phyloP scores from a whole-genome alignment of 2,113 vertebrate species.

The Thinocorus orbignyianus region DNA sequence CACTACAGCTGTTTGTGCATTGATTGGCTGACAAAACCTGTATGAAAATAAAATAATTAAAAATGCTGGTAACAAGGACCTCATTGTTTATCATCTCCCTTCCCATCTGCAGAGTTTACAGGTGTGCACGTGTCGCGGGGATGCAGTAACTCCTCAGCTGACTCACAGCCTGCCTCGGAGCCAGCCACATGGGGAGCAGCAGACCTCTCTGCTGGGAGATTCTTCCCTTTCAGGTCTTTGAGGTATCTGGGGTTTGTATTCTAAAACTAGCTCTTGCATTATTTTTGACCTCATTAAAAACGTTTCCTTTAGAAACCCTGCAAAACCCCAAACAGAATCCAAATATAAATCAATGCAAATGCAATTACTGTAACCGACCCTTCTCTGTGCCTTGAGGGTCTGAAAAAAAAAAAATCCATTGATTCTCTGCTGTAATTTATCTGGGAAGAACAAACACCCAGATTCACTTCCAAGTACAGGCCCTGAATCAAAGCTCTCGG shows the following conservation, averaged over 20 bases:
- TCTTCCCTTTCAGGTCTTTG: background rate
- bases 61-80: background rate
- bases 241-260: background rate
- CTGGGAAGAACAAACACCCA: background rate
- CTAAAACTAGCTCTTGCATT: background rate
- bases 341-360: slow-evolving; percentile 67
- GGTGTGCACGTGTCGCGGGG: background rate
- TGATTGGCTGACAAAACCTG: background rate
- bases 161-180: background rate
- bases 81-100: background rate
- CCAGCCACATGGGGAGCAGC: background rate
- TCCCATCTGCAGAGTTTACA: background rate
- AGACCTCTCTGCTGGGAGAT: background rate
- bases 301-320: background rate
- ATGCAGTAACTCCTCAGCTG: background rate
- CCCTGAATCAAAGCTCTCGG: background rate
- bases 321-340: slow-evolving; percentile 25
- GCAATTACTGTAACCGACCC: slow-evolving; percentile 16
- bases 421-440: background rate
- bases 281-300: slow-evolving; percentile 10
- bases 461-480: background rate
- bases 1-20: background rate
- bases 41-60: background rate
- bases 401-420: slow-evolving; percentile 12
- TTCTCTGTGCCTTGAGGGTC: slow-evolving; percentile 18